Evolutionary conservation across 2,113 vertebrate species (phyloP).

Genomic region (Paratilapia polleni): DNA sequence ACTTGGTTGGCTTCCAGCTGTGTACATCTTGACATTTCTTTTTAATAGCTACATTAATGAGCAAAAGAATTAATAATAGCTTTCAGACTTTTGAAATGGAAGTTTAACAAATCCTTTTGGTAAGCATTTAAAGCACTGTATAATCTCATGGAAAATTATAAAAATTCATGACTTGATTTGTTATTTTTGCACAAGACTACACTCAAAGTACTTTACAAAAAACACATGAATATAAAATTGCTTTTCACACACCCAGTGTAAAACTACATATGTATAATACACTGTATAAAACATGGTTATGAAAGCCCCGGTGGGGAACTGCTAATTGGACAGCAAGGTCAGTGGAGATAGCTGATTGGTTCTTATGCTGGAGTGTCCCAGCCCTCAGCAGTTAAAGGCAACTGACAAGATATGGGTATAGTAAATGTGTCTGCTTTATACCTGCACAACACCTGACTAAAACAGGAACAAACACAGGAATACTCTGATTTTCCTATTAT

Average conservation of each 20-base stretch:
- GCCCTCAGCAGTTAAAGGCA: not conserved
- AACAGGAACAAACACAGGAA: not conserved
- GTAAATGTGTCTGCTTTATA: not conserved
- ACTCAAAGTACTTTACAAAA: not conserved
- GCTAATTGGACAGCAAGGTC: conserved; percentile 30
- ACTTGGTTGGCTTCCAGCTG: not conserved
- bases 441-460: not conserved
- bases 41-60: not conserved
- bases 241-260: not conserved
- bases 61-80: not conserved
- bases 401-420: not conserved
- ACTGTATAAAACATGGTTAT: conserved; percentile 9
- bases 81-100: not conserved
- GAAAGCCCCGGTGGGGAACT: not conserved
- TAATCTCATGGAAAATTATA: not conserved
- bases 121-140: no score
- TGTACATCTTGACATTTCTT: not conserved
- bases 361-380: conserved; percentile 48
- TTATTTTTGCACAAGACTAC: not conserved
- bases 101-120: not conserved
- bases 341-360: conserved; percentile 47
- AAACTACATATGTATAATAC: not conserved
- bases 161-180: not conserved
- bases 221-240: not conserved
- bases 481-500: not conserved